phyloP scores from a whole-genome alignment of 2,113 vertebrate species.

The Xenopus tropicalis region UCB_Xtro_10.0 CM004443.2:16915001-16915500 shows the following conservation, averaged over 20 bases:
- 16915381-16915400: background rate
- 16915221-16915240: slow-evolving; percentile 2
- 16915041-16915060: too few relatives aligned
- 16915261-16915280: background rate
- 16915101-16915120: too few relatives aligned
- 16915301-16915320: background rate
- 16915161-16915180: background rate
- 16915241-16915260: background rate
- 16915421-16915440: background rate
- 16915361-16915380: background rate
- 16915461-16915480: background rate
- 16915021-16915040: too few relatives aligned
- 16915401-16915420: background rate
- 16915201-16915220: background rate
- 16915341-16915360: background rate
- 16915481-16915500: slow-evolving; percentile 6
- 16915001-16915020: too few relatives aligned
- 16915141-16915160: background rate
- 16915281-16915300: background rate
- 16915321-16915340: background rate
- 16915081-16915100: too few relatives aligned
- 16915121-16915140: too few relatives aligned
- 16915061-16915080: too few relatives aligned
- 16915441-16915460: background rate
- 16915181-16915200: background rate